These are phyloP conservation scores for Chiloscyllium punctatum DNA, from an alignment of 2,797 vertebrate genomes.

Conservation along the genomic window DNA sequence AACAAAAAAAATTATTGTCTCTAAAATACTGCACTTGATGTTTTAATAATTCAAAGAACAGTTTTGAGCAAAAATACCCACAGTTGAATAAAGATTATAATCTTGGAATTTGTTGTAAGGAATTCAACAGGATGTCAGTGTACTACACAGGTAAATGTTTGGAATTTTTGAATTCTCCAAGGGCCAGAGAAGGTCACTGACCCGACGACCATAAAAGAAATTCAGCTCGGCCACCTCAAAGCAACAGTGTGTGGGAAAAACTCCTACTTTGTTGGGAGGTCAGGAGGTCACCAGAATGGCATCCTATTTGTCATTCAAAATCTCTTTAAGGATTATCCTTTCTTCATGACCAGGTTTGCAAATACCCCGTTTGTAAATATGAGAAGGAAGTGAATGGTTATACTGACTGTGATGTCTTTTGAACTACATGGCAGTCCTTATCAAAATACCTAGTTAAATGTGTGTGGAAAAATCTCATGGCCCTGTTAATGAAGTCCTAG, in stretches of 20 bases:
- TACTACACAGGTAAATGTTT: constrained; percentile 34
- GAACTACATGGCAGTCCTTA: constrained; percentile 33
- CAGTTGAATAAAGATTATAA: constrained; percentile 2
- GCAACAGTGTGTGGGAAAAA: constrained; percentile 37
- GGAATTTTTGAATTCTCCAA: constrained; percentile 15
- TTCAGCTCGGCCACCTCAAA: constrained; percentile 34
- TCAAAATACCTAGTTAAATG: constrained; percentile 38
- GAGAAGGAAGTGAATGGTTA: constrained; percentile 37
- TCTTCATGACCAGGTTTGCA: constrained; percentile 36
- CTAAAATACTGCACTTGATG: neutral
- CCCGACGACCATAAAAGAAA: constrained; percentile 35
- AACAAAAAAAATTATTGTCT: neutral
- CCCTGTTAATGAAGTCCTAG: constrained; percentile 36
- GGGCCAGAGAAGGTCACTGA: constrained; percentile 30
- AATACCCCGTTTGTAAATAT: constrained; percentile 38
- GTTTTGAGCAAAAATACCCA: neutral
- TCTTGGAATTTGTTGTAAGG: neutral
- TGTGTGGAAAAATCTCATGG: constrained; percentile 28
- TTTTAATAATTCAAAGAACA: constrained; percentile 9
- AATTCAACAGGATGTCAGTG: constrained; percentile 37
- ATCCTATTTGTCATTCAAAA: constrained; percentile 39
- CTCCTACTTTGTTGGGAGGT: constrained; percentile 34
- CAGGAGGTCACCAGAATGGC: constrained; percentile 34
- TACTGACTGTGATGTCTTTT: constrained; percentile 24
- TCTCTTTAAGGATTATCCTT: constrained; percentile 38